Evolutionary conservation across 2,888 invertebrate species (phyloP), one percentile per base, ranked within the genome.

Genomic region (Campaea margaritaria): DNA sequence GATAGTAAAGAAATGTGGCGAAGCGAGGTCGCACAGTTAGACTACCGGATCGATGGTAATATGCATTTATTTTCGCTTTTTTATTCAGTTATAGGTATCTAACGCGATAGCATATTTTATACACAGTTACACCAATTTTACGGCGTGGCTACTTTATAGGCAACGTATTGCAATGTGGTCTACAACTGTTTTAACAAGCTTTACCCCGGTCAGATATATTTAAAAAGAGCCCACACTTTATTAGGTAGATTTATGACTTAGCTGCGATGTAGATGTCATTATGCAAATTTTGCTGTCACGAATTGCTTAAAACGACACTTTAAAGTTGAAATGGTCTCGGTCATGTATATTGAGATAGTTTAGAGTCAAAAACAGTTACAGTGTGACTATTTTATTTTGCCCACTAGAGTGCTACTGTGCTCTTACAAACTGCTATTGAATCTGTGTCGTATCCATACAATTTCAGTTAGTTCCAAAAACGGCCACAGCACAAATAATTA

Each of bases 241-340:
- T 36, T 50, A 46, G 56, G 39, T 28, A 52, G 45, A 53, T 53
- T 36, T 38, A 60, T 51, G 34, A 36, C 34, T 38, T 13, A 36
- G 8, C 42, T 34, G 2, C 16, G 52, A 55, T 47, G 41, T 45
- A 63, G 45, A 59, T 43, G 55, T 50, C 52, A 55, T 58, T 58
- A 66, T 60, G 64, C 44, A 60, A 65, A 69, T 69, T 56, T 49
- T 41, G 45, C 34, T 57, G 65, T 64, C 67, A 67, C 62, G 64
- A 65, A 50, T 51, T 47, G 57, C 59, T 62, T 53, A 55, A 60
- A 61, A 55, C 42, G 56, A 56, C 62, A 62, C 59, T 67, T 62
- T 57, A 50, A 38, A 46, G 58, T 59, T 58, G 21, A 51, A 62
- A 64, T 52, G 58, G 41, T 63, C 58, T 44, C 14, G 51, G 50